Base-by-base conservation (phyloP, 2,113 vertebrate species). In the Macquaria ambigua region DNA sequence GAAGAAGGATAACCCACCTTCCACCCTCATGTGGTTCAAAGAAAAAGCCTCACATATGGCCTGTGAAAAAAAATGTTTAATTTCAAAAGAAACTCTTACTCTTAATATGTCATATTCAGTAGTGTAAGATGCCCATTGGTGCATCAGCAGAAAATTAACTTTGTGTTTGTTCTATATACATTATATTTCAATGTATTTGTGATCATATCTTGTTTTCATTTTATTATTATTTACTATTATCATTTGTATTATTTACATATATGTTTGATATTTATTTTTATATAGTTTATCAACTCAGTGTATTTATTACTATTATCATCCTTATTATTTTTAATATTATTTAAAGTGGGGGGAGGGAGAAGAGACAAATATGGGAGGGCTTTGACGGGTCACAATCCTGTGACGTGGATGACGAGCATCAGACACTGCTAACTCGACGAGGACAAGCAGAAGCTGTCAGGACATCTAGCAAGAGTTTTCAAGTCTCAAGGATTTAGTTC, bases 71-170 rank as follows among this genome's bases (percentile, higher is more conserved):
- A 46, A 77, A 69, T 50, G 46, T 39, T 68, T 61, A 2, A 23
- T 53, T 71, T 56, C 5, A 46, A 77, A 71, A 71, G 8, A 59
- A 23, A 28, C 34, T n/a, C n/a, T n/a, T n/a, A n/a, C n/a, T n/a
- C n/a, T n/a, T n/a, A n/a, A n/a, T n/a, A n/a, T n/a, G n/a, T 34
- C 31, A 64, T 31, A 31, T 52, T 20, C 6, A 52, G 11, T 37
- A 7, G n/a, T 28, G 5, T 59, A 15, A 59, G n/a, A 59, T 15
- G 5, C 6, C n/a, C 10, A 5, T 2, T n/a, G 55, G n/a, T 56
- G 53, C 41, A 10, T 41, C 55, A 25, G 55, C 23, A 3, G 20
- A 34, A 21, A 7, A 48, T 16, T 15, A 48, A 48, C 5, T 20
- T 39, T 39, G 62, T 43, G 6, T 66, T 66, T 66, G 39, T n/a